Base-by-base conservation (phyloP, 92 coral and sea anemone species). In the Bergia sp. region DNA sequence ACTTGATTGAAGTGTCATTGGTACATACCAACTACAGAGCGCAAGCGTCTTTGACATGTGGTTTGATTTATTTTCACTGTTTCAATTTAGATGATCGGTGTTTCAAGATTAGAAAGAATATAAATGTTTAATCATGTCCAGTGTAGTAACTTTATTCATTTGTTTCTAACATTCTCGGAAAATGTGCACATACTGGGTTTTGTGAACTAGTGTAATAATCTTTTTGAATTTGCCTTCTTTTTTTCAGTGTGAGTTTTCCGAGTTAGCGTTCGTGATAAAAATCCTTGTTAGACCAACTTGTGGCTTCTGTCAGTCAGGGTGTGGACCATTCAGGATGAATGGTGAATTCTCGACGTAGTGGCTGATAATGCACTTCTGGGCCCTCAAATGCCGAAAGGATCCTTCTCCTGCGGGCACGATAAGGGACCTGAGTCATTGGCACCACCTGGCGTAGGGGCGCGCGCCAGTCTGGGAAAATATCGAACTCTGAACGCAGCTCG, bases 391-490 rank as follows among this genome's bases (percentile, higher is more conserved):
- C 55, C 45, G 72, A 20, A 21, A 80, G 49, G 82, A 80, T 29
- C 67, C 73, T 86, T 82, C 76, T 74, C 66, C 45, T 49, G 29
- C 49, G 71, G 20, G 69, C 88, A 42, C 76, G 85, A 82, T 90
- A 90, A 57, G 94, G 58, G 81, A 92, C 61, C 90, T 92, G 94
- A 71, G 94, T 92, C 94, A 92, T 92, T 29, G 94, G 94, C 50
- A 92, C 92, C 29, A 92, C 94, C n/a, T 71, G 58, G 43, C 94
- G 94, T 69, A 73, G 82, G 18, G 94, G 94, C 20, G 94, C 90
- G 57, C 94, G 90, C 94, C 94, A 92, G 29, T 92, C 94, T 0
- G 94, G 94, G 37, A 85, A 90, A 29, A 92, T 92, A 39, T 92
- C 94, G 67, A 92, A 92, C 85, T 92, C 94, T 5, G 90, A 71